A percentile compares a stretch with the other conserved stretches of the same genome.
phyloP scores from a whole-genome alignment of 2,888 invertebrate genomes.

The Xanthia icteritia region DNA sequence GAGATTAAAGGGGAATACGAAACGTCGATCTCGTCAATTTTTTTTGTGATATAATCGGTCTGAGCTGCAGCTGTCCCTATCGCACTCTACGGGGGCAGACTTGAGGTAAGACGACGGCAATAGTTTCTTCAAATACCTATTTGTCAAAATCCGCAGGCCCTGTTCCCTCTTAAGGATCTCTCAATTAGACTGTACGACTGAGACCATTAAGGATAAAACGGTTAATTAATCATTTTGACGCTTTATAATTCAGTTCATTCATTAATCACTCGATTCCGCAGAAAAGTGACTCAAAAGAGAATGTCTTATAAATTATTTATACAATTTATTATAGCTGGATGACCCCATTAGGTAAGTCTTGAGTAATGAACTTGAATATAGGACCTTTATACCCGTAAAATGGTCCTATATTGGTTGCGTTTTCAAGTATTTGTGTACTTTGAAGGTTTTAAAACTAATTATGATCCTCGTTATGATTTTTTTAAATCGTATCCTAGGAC shows the following conservation, averaged over 20 bases:
- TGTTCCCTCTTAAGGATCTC: not conserved
- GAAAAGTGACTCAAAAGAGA: slow-evolving; percentile 11
- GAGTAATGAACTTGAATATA: not conserved
- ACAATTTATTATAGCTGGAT: slow-evolving; percentile 4
- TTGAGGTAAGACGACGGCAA: too few relatives aligned
- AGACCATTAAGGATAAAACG: slow-evolving; percentile 39
- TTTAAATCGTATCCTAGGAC: not conserved
- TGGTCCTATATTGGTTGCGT: too few relatives aligned
- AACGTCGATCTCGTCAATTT: too few relatives aligned
- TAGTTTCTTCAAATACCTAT: too few relatives aligned
- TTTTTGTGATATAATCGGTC: too few relatives aligned
- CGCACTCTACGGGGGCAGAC: too few relatives aligned
- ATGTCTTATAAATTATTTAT: slow-evolving; percentile 43
- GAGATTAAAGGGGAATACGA: too few relatives aligned
- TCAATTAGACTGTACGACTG: slow-evolving; percentile 7
- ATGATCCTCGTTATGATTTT: not conserved
- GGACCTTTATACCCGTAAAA: rapidly evolving
- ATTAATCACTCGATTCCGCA: slow-evolving; percentile 32
- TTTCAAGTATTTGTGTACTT: not conserved
- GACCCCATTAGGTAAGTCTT: not conserved
- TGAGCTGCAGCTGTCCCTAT: too few relatives aligned
- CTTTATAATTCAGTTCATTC: slow-evolving; percentile 35
- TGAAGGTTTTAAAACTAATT: not conserved
- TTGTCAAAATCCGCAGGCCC: too few relatives aligned
- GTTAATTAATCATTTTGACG: slow-evolving; percentile 50